A percentile compares a stretch with the other conserved stretches of the same genome.
These are phyloP conservation scores for Stictocephala bisonia DNA, from an alignment of 2,888 invertebrate genomes.

Conservation along the genomic window DNA sequence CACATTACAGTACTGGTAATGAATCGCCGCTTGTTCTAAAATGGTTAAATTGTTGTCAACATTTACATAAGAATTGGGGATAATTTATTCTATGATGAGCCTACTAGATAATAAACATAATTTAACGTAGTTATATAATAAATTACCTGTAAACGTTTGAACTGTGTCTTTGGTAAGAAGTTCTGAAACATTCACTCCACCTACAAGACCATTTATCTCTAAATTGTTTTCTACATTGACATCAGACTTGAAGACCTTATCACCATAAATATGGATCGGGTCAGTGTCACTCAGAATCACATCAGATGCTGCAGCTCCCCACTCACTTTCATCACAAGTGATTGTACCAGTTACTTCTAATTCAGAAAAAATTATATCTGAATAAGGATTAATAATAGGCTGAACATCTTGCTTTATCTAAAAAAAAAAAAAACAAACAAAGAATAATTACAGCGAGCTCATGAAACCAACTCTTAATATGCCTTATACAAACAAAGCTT, in stretches of 20 bases:
- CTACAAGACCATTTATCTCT: slow-evolving; percentile 16
- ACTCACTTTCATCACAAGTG: slow-evolving; percentile 10
- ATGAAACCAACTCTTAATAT: too few species aligned
- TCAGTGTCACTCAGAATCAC: slow-evolving; percentile 12
- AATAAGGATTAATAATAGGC: not conserved
- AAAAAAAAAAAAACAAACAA: too few species aligned
- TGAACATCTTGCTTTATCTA: too few species aligned
- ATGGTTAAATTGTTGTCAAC: too few species aligned
- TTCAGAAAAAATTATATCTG: not conserved
- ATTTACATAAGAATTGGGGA: too few species aligned
- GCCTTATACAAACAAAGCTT: too few species aligned
- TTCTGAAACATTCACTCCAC: slow-evolving; percentile 14
- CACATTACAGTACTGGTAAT: too few species aligned
- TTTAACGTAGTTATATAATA: too few species aligned
- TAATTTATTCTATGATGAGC: too few species aligned
- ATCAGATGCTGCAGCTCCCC: slow-evolving; percentile 15
- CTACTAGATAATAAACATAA: too few species aligned
- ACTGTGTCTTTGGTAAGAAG: slow-evolving; percentile 24
- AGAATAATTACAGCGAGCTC: too few species aligned
- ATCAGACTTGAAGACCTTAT: not conserved
- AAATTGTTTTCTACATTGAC: slow-evolving; percentile 22
- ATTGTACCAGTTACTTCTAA: slow-evolving; percentile 25
- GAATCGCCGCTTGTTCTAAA: too few species aligned
- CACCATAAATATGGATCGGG: not conserved
- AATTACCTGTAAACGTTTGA: slow-evolving; percentile 19